A percentile compares a stretch with the other conserved stretches of the same genome.
phyloP scores from a whole-genome alignment of 2,888 invertebrate species.

The Drosophila pseudotalamancana region DNA sequence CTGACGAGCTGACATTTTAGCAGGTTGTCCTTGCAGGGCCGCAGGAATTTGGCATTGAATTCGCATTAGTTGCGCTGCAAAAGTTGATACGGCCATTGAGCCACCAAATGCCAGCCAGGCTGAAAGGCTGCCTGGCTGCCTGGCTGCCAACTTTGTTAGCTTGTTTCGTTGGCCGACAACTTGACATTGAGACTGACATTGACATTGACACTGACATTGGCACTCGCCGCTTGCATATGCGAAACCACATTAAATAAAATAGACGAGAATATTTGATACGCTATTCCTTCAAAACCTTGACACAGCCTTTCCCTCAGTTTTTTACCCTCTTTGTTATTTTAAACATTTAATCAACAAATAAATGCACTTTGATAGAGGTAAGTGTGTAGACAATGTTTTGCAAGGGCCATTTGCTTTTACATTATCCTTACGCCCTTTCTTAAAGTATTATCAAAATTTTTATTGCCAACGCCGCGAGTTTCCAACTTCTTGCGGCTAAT shows the following conservation, averaged over 20 bases:
- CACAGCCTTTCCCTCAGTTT: conserved; percentile 16
- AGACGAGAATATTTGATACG: conserved; percentile 22
- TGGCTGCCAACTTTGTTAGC: conserved; percentile 38
- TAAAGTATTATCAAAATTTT: conserved; percentile 61
- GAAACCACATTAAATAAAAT: conserved; percentile 11
- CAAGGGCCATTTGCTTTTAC: conserved; percentile 4
- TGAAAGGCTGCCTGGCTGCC: conserved; percentile 1
- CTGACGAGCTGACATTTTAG: conserved; percentile 24
- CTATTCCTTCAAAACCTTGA: neutral
- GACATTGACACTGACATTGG: conserved; percentile 58
- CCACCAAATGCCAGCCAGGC: conserved; percentile 31
- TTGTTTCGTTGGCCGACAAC: conserved; percentile 58
- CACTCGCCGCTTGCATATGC: conserved; percentile 26
- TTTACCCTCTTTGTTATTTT: neutral
- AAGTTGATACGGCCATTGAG: conserved; percentile 68
- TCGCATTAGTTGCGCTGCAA: conserved; percentile 69
- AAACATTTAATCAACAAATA: conserved; percentile 39
- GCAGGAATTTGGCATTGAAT: conserved; percentile 62
- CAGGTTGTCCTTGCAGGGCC: conserved; percentile 41
- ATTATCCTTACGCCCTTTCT: neutral
- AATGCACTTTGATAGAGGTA: conserved; percentile 17
- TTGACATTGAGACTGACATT: conserved; percentile 63
- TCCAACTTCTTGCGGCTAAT: conserved; percentile 64
- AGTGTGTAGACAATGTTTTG: neutral
- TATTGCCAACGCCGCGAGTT: conserved; percentile 48